A percentile compares a stretch with the other conserved stretches of the same genome.
Evolutionary conservation across 2,888 invertebrate species (phyloP).

Genomic region (Protophormia terraenovae): DNA sequence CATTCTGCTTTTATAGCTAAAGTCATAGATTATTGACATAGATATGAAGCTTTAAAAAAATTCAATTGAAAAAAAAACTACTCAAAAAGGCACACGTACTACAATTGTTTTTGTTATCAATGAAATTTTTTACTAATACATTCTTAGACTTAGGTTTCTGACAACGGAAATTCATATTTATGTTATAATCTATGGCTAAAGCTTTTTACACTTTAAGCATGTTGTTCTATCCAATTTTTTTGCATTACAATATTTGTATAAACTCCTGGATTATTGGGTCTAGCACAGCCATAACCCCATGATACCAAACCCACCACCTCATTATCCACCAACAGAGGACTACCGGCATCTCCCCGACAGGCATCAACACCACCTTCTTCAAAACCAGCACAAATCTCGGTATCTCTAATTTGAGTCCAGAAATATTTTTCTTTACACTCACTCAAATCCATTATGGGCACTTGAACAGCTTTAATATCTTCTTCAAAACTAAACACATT

Average conservation of each 20-base stretch:
- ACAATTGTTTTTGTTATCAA: no score
- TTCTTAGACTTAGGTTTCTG: no score
- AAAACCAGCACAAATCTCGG: constrained; percentile 84
- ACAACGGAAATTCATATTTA: no score
- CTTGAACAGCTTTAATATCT: constrained; percentile 81
- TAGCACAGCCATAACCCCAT: constrained; percentile 67
- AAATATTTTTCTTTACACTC: constrained; percentile 82
- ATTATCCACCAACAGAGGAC: constrained; percentile 59
- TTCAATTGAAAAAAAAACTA: no score
- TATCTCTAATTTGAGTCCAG: constrained; percentile 79
- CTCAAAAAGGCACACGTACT: no score
- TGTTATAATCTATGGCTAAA: no score
- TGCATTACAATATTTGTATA: constrained; percentile 64
- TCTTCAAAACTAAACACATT: constrained; percentile 61
- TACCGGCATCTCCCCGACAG: constrained; percentile 67
- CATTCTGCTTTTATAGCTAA: no score
- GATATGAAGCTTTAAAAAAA: no score
- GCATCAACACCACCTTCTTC: constrained; percentile 77
- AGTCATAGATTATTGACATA: no score
- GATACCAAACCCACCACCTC: constrained; percentile 65
- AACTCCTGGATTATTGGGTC: constrained; percentile 63
- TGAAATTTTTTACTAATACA: no score
- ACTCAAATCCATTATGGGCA: constrained; percentile 82
- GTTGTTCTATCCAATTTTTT: constrained; percentile 51
- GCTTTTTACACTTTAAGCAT: no score